phyloP scores from a whole-genome alignment of 2,797 vertebrate species.

The Ibycter americanus region DNA sequence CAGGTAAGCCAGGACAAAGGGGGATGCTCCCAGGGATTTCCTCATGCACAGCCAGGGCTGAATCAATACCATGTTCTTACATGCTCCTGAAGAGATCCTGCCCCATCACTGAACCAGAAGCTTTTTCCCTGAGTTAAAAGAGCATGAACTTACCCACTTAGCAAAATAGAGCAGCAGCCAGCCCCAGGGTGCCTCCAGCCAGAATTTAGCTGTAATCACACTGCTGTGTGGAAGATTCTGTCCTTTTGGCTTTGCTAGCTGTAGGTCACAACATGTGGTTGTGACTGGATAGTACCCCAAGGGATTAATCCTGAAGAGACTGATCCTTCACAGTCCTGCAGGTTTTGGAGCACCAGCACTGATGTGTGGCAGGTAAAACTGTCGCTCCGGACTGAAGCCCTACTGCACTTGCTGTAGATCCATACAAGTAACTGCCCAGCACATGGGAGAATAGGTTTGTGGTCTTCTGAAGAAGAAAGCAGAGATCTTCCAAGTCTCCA shows the following conservation, averaged over 20 bases:
- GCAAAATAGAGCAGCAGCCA: background rate
- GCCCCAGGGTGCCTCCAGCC: background rate
- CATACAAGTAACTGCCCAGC: background rate
- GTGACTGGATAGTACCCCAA: background rate
- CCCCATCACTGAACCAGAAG: background rate
- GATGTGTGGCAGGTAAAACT: background rate
- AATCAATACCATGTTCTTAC: background rate
- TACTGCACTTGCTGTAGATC: background rate
- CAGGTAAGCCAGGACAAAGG: background rate
- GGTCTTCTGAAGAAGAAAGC: background rate
- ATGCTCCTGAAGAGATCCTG: background rate
- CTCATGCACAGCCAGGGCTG: background rate
- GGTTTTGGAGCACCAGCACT: accelerated
- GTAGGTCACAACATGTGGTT: background rate
- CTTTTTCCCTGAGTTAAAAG: background rate
- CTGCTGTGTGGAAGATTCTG: background rate
- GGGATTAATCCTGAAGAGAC: background rate
- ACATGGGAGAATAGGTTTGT: background rate
- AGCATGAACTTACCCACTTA: background rate
- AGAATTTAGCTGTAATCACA: background rate
- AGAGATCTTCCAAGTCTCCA: background rate
- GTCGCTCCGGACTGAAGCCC: background rate
- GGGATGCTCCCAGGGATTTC: background rate
- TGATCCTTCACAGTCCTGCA: background rate
- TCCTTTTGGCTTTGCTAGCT: background rate